Conservation (phyloP, 2,113 vertebrate genomes). For the Origma solitaria region DNA sequence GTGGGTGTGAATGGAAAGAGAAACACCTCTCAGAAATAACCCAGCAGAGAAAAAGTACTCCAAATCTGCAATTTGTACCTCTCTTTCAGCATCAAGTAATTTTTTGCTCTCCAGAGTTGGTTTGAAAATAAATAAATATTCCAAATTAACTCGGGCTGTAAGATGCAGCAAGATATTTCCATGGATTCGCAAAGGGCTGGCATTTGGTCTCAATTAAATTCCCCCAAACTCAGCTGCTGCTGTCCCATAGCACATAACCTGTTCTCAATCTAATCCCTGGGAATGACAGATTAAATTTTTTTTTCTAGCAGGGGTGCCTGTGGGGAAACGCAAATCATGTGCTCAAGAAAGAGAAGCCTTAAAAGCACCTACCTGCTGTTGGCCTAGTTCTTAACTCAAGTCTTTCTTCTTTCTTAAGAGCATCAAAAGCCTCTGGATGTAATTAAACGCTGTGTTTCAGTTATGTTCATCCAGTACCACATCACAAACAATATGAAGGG, state of each 20-base stretch:
- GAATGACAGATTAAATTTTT: not conserved
- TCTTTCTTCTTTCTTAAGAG: not conserved
- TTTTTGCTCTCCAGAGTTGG: not conserved
- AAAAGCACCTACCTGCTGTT: not conserved
- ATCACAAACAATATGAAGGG: not conserved
- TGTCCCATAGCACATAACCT: not conserved
- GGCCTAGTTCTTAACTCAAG: not conserved
- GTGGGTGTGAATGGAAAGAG: not conserved
- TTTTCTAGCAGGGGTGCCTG: not conserved
- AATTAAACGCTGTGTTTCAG: slow-evolving; percentile 4
- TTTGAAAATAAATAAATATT: not conserved
- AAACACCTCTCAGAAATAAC: not conserved
- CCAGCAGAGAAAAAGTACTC: not conserved
- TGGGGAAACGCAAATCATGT: not conserved
- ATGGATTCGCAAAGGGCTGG: not conserved
- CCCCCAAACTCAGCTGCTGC: not conserved
- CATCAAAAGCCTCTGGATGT: not conserved
- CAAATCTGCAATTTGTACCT: not conserved
- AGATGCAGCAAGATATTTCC: not conserved
- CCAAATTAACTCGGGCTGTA: not conserved
- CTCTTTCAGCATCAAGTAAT: not conserved
- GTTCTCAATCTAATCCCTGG: not conserved
- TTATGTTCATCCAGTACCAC: not conserved
- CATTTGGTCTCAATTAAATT: not conserved
- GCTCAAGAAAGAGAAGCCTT: not conserved